A percentile compares a stretch with the other conserved stretches of the same genome.
Conservation (phyloP, 2,113 vertebrate species). For the Colinus virginianus region DNA sequence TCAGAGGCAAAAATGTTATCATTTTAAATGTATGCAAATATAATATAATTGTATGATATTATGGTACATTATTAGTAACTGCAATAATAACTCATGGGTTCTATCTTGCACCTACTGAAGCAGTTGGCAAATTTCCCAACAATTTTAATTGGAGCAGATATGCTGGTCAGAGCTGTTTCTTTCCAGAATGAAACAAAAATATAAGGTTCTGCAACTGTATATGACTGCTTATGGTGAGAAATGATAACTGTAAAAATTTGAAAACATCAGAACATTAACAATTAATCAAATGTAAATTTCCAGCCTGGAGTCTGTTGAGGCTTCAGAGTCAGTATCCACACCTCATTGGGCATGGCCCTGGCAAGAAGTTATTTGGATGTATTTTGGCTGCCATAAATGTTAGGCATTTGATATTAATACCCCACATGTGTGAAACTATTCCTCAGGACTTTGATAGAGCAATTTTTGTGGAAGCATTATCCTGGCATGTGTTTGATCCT, state of each 20-base stretch:
- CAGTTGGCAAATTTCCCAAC: constrained; percentile 14
- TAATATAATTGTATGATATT: constrained; percentile 20
- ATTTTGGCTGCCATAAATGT: not conserved
- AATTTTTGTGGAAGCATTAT: not conserved
- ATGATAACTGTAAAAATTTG: not conserved
- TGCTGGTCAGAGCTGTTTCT: not conserved
- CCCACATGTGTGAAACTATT: not conserved
- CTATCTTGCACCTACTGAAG: not conserved
- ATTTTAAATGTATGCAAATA: constrained; percentile 44
- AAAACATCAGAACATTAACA: not conserved
- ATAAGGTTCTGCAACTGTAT: not conserved
- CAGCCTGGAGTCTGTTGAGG: not conserved
- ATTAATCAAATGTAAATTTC: not conserved
- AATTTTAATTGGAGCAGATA: not conserved
- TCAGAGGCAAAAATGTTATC: constrained; percentile 25
- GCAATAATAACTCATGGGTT: not conserved
- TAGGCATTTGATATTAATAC: not conserved
- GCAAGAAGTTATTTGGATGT: constrained; percentile 14
- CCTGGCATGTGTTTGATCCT: not conserved
- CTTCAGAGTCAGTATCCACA: not conserved
- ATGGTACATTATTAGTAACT: constrained; percentile 47
- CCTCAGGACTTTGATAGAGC: not conserved
- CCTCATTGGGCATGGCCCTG: not conserved
- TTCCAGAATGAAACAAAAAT: not conserved
- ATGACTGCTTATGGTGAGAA: not conserved